Percentiles rank a stretch among this genome's conserved stretches.
These are phyloP conservation scores for Hylia prasina DNA, from an alignment of 2,113 vertebrate species.

Conservation along the genomic window DNA sequence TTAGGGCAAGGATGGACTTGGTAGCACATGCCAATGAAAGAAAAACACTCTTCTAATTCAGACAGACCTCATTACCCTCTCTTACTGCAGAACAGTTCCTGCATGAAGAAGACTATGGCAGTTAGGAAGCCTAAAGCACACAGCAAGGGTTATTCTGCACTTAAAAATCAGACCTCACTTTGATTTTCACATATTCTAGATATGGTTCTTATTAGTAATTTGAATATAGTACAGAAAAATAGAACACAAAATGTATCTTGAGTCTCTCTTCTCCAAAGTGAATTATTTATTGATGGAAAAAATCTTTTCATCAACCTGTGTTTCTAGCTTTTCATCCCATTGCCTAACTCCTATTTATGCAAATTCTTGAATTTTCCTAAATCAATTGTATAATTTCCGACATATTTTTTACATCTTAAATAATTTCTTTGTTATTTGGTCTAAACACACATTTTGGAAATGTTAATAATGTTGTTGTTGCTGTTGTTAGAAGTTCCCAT, in stretches of 20 bases:
- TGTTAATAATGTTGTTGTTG: neutral
- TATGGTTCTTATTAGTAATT: neutral
- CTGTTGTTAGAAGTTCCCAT: neutral
- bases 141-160: neutral
- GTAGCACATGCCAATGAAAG: neutral
- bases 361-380: neutral
- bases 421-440: neutral
- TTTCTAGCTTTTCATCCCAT: neutral
- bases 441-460: neutral
- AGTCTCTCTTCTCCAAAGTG: neutral
- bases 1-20: neutral
- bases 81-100: neutral
- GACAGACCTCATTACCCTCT: neutral
- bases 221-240: neutral
- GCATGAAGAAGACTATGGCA: neutral
- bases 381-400: neutral
- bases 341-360: neutral
- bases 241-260: neutral
- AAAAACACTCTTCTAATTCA: neutral
- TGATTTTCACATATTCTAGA: neutral
- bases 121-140: neutral
- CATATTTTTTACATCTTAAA: neutral
- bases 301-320: neutral
- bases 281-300: neutral
- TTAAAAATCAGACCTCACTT: neutral